phyloP scores from a whole-genome alignment of 2,113 vertebrate species.

The Eulemur rufifrons region DNA sequence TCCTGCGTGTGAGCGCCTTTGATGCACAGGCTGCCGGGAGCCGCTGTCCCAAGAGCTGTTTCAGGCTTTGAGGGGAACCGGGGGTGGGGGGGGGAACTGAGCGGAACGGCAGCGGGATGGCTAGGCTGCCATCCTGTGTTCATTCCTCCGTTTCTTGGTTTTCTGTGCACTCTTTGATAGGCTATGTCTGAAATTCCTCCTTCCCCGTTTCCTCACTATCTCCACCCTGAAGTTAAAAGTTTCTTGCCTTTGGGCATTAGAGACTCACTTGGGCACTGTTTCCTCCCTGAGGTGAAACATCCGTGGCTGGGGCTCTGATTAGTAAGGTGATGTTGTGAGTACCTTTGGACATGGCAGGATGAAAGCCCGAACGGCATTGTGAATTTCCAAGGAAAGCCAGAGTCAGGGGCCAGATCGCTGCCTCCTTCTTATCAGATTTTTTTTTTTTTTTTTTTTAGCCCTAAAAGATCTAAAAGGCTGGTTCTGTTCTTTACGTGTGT shows the following conservation, averaged over 20 bases:
- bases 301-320: not conserved
- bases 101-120: accelerated
- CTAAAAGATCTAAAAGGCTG: slow-evolving; percentile 34
- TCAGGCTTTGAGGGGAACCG: accelerated
- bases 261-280: not conserved
- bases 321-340: not conserved
- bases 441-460: not conserved
- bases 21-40: not conserved
- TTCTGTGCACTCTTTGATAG: not conserved
- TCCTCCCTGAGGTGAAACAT: not conserved
- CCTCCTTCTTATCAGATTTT: slow-evolving; percentile 35
- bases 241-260: not conserved
- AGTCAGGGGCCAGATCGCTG: not conserved
- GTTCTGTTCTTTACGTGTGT: not conserved
- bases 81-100: accelerated
- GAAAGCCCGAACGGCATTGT: not conserved
- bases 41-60: not conserved
- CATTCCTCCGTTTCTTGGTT: not conserved
- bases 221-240: slow-evolving; percentile 5
- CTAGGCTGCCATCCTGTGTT: not conserved
- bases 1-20: accelerated
- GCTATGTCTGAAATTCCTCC: not conserved
- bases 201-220: not conserved
- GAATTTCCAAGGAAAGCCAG: not conserved
- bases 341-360: not conserved